These are phyloP conservation scores for Linnaemya vulpina DNA, from an alignment of 2,888 invertebrate species.

Conservation along the genomic window DNA sequence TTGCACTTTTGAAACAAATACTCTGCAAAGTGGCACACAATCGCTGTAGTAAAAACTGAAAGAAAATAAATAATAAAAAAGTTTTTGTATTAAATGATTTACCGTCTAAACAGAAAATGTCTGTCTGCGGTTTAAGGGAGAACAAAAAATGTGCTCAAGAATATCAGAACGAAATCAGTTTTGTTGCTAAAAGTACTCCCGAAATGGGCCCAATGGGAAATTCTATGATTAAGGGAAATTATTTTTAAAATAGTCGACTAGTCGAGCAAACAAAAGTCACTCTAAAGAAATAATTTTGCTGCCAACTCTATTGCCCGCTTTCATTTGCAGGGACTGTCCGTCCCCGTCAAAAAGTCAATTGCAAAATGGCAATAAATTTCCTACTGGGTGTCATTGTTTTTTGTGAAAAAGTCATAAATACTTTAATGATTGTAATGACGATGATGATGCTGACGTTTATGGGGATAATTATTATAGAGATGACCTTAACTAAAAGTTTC, in stretches of 20 bases:
- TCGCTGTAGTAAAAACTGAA: background rate
- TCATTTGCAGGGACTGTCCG: too few relatives aligned
- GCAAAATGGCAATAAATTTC: background rate
- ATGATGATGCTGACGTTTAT: conserved; percentile 38
- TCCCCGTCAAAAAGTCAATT: too few relatives aligned
- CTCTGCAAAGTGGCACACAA: background rate
- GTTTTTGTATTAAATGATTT: conserved; percentile 26
- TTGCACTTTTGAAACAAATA: conserved; percentile 43
- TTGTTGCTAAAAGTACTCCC: background rate
- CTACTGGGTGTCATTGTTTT: background rate
- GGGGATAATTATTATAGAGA: conserved; percentile 31
- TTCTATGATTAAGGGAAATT: background rate
- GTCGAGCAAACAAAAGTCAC: background rate
- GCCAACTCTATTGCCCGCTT: too few relatives aligned
- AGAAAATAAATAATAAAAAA: background rate
- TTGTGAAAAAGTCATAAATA: background rate
- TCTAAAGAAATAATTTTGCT: background rate
- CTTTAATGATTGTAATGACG: background rate
- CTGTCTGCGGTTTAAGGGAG: background rate
- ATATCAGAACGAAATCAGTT: background rate
- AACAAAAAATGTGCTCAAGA: background rate
- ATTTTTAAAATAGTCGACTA: background rate
- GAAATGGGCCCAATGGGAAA: background rate
- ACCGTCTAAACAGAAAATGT: conserved; percentile 29
- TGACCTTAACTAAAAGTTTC: conserved; percentile 45